Evolutionary conservation across 1,140 invertebrate species (phyloP), one percentile per base, ranked within the genome.

Genomic region (Cydia amplana): DNA sequence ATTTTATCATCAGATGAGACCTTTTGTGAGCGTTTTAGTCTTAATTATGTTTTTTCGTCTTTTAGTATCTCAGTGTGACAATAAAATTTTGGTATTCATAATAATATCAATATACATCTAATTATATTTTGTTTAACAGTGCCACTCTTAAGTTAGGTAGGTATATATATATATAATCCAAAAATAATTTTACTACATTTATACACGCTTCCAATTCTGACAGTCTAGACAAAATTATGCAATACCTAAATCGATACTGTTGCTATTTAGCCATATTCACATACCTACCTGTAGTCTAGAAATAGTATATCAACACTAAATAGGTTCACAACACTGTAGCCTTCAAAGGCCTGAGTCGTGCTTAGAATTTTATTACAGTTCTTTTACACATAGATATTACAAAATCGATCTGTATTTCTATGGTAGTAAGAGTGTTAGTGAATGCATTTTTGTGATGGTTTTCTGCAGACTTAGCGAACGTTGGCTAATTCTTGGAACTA

Each of bases 401-500:
- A 70, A 70, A 36, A 70, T 36, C 9, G 28, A 70, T 36, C 65
- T 36, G 7, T 40, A 40, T 70, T 70, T 18, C 14, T 36, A 9
- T 18, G 1, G n/a, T 40, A 70, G 7, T 20, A 36, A 70, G 6
- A 40, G 65, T 36, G 65, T 36, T 23, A 23, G 55, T 60, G 6
- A 23, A 7, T 60, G 20, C 18, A 23, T 60, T 23, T 23, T 60
- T 12, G 18, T n/a, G n/a, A 7, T 60, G 18, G 55, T 23, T 23
- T 20, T 23, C 2, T 18, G 10, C 20, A 60, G 20, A 23, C 55
- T 60, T 60, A 20, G 65, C 65, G 23, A n/a, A 5, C 6, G 16
- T 36, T 70, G 10, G 65, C 28, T 70, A 70, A 70, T 70, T 70
- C 65, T 70, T 36, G n/a, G 65, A 70, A 70, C 28, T 70, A 70